Percentiles rank a stretch among this genome's conserved stretches.
Conservation (phyloP, 1,140 invertebrate species). For the Pteromalus puparum region DNA sequence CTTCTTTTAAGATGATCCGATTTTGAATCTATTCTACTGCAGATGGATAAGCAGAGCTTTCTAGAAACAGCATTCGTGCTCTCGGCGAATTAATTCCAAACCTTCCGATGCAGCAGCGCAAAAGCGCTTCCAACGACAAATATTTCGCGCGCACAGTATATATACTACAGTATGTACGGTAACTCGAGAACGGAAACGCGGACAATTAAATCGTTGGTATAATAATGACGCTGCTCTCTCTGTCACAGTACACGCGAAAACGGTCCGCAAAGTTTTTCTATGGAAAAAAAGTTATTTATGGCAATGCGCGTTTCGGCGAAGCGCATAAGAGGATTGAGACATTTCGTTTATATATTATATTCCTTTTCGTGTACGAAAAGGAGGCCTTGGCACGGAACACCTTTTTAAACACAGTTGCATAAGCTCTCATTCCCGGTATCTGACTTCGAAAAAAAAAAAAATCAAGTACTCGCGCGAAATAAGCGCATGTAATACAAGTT, state of each 20-base stretch:
- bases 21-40: too few relatives aligned
- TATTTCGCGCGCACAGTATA: not conserved
- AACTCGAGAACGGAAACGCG: not conserved
- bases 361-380: conserved; percentile 33
- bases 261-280: not conserved
- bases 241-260: not conserved
- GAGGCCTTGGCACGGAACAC: conserved; percentile 46
- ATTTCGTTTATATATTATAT: conserved; percentile 30
- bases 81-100: not conserved
- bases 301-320: conserved; percentile 40
- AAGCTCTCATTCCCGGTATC: conserved; percentile 48
- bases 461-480: conserved; percentile 44
- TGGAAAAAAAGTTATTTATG: conserved; percentile 29
- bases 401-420: conserved; percentile 48
- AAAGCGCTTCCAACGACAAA: not conserved
- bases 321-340: conserved; percentile 32
- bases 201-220: not conserved
- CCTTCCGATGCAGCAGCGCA: not conserved
- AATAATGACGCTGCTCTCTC: too few relatives aligned
- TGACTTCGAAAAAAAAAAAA: conserved; percentile 50
- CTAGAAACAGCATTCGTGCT: too few relatives aligned
- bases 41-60: too few relatives aligned
- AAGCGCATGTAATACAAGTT: conserved; percentile 45
- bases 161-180: not conserved
- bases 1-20: too few relatives aligned